Base-by-base conservation (phyloP, 2,888 invertebrate species). In the Hyposoter dolosus region DNA sequence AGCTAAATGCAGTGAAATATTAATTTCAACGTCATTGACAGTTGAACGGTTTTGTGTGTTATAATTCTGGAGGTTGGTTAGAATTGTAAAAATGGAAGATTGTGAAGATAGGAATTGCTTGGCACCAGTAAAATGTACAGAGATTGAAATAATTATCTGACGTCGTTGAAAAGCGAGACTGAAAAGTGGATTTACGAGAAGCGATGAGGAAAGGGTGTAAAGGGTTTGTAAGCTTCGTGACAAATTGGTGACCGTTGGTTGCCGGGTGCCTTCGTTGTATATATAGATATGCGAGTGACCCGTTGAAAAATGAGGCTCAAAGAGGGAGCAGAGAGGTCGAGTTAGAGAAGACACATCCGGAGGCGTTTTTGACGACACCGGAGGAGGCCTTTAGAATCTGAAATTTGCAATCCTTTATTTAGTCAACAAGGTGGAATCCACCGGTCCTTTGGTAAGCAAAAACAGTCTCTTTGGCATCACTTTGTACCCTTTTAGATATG, bases 401-500 rank as follows among this genome's bases (percentile, higher is more conserved):
- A 89, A 90, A 91, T 91, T 90, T 89, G 89, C 90, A 90, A 92
- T 91, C 91, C 91, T 93, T 93, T 93, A 93, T 93, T 93, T 93
- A 91, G 91, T 91, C 92, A 93, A 93, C 93, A 93, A 92, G 91
- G 87, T 89, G 90, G 89, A 89, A 88, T 82, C 90, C 88, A 90
- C 90, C 90, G 89, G 90, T 71, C 43, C 60, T 69, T 47, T 71
- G 40, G 17, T 9, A 19, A 50, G 72, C 47, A 74, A 77, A 79
- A 82, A n/a, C n/a, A n/a, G 72, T 76, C 84, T 79, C 84, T 60
- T n/a, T 84, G 82, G 76, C 75, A 32, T 23, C 53, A 71, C 60
- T 82, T 84, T 87, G 76, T 79, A 45, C 77, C 71, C 80, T 78
- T 81, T 77, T 56, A 74, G 78, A 68, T 65, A n/a, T n/a, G n/a